Evolutionary conservation across 2,888 invertebrate genomes (phyloP).

Genomic region (Diarsia brunnea): DNA sequence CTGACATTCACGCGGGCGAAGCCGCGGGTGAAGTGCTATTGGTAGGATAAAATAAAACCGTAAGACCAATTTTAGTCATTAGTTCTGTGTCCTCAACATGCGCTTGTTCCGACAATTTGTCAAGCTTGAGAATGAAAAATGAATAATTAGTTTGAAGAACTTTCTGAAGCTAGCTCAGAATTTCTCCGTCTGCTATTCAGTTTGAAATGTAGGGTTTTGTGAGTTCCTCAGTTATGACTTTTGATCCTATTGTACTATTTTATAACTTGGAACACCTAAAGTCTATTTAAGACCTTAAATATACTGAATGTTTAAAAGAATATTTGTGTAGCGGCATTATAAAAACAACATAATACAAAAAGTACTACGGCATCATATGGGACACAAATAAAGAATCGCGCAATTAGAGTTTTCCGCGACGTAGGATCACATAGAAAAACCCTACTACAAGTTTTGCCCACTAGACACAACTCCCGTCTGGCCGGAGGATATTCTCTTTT

Average conservation of each 20-base stretch:
- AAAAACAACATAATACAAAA: neutral
- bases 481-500: too few relatives aligned
- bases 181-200: neutral
- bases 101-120: constrained; percentile 6
- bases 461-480: too few relatives aligned
- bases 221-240: neutral
- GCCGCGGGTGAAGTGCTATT: too few relatives aligned
- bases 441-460: too few relatives aligned
- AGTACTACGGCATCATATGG: neutral
- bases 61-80: constrained; percentile 13
- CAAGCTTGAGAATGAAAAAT: constrained; percentile 11
- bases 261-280: neutral
- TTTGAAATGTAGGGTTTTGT: constrained; percentile 16
- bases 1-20: too few relatives aligned
- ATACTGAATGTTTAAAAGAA: neutral
- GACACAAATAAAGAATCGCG: neutral
- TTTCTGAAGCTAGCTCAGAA: neutral
- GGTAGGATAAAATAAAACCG: neutral
- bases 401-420: too few relatives aligned
- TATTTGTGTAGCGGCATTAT: neutral
- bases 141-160: constrained; percentile 19
- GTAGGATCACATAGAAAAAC: neutral
- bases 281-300: neutral
- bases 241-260: constrained; percentile 7
- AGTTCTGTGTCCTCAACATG: constrained; percentile 11